phyloP scores from a whole-genome alignment of 2,888 invertebrate species.

The Eudemis profundana region DNA sequence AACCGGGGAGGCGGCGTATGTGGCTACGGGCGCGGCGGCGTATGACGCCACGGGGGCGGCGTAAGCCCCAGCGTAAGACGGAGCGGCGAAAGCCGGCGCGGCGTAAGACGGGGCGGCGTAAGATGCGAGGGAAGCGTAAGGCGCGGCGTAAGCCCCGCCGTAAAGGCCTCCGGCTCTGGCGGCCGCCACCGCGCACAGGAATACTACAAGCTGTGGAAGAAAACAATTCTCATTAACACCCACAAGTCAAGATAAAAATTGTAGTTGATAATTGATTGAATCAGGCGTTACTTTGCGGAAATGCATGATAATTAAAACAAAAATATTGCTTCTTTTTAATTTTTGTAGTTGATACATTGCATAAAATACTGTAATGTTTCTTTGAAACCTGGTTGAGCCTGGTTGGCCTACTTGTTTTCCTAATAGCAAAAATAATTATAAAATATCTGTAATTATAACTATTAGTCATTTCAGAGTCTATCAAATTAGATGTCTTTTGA shows the following conservation, averaged over 20 bases:
- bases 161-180: constrained; percentile 83
- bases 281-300: no score
- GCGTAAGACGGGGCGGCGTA: constrained; percentile 65
- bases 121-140: constrained; percentile 71
- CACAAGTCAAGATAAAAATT: background rate
- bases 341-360: no score
- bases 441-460: no score
- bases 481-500: no score
- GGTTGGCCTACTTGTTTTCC: no score
- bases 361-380: no score
- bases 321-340: no score
- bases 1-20: constrained; percentile 53
- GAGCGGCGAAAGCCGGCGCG: constrained; percentile 54
- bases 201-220: constrained; percentile 76
- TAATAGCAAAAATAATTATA: no score
- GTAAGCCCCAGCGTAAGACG: constrained; percentile 52
- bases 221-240: constrained; percentile 13
- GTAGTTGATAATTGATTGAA: no score
- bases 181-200: constrained; percentile 84
- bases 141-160: constrained; percentile 56
- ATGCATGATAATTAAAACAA: no score
- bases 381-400: no score
- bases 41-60: constrained; percentile 59
- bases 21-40: constrained; percentile 61
- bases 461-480: no score